These are phyloP conservation scores for Tarsius wallacei DNA, from an alignment of 2,797 vertebrate genomes.

Conservation along the genomic window DNA sequence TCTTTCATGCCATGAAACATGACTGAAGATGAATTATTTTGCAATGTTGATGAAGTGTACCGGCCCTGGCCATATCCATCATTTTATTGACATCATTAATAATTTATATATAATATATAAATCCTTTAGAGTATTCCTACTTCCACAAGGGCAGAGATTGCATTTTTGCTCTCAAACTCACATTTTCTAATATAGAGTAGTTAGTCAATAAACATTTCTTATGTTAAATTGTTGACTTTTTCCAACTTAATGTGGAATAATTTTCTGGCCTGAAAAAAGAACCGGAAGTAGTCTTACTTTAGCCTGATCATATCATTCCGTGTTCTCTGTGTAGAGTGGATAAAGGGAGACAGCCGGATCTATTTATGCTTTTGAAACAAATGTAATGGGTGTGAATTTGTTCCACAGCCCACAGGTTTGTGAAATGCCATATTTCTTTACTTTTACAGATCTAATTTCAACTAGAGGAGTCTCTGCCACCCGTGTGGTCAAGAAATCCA, in stretches of 20 bases:
- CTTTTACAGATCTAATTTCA: constrained; percentile 40
- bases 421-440: not conserved
- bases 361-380: constrained; percentile 37
- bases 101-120: constrained; percentile 9
- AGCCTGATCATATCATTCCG: not conserved
- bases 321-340: not conserved
- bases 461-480: not conserved
- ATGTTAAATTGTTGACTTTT: constrained; percentile 21
- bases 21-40: not conserved
- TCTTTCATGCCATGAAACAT: not conserved
- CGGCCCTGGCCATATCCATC: not conserved
- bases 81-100: constrained; percentile 9
- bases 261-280: not conserved
- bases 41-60: not conserved
- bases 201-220: constrained; percentile 17
- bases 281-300: not conserved
- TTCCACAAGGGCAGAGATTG: not conserved
- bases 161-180: not conserved
- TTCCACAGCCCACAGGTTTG: not conserved
- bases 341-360: not conserved
- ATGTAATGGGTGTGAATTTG: not conserved
- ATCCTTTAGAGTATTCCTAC: not conserved
- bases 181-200: not conserved
- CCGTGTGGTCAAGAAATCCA: not conserved
- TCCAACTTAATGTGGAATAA: not conserved